Percentiles rank a stretch among this genome's conserved stretches.
phyloP scores from a whole-genome alignment of 2,797 vertebrate species.

The Micropoecilia bifurca region DNA sequence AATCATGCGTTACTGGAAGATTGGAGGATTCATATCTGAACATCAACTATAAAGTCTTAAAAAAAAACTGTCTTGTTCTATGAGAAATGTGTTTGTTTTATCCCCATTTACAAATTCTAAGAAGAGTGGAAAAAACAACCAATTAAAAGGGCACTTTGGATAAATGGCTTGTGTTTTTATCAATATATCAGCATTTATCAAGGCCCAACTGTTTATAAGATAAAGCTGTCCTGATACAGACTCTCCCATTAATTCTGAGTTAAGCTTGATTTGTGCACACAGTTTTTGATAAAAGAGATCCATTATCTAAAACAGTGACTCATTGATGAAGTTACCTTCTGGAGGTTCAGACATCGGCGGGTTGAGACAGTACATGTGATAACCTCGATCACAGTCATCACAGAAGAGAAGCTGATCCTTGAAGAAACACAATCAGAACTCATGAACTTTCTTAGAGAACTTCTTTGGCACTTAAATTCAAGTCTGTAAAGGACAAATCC shows the following conservation, averaged over 20 bases:
- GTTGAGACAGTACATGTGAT: constrained; percentile 96
- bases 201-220: neutral
- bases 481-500: neutral
- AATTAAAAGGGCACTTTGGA: neutral
- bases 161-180: neutral
- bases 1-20: too few relatives aligned
- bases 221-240: neutral
- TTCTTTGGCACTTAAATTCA: neutral
- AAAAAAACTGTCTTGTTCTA: neutral
- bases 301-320: neutral
- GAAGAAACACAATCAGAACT: neutral
- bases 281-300: neutral
- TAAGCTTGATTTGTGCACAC: neutral
- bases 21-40: too few relatives aligned
- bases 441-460: constrained; percentile 1
- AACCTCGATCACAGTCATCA: constrained; percentile 94
- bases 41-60: too few relatives aligned
- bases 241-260: neutral
- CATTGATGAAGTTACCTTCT: constrained; percentile 82
- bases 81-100: neutral
- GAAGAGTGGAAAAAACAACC: neutral
- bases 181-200: neutral
- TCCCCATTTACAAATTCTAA: neutral
- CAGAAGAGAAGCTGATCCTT: constrained; percentile 90
- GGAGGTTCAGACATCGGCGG: constrained; percentile 95